Conservation (phyloP, 1,140 invertebrate genomes). For the Listronotus bonariensis region DNA sequence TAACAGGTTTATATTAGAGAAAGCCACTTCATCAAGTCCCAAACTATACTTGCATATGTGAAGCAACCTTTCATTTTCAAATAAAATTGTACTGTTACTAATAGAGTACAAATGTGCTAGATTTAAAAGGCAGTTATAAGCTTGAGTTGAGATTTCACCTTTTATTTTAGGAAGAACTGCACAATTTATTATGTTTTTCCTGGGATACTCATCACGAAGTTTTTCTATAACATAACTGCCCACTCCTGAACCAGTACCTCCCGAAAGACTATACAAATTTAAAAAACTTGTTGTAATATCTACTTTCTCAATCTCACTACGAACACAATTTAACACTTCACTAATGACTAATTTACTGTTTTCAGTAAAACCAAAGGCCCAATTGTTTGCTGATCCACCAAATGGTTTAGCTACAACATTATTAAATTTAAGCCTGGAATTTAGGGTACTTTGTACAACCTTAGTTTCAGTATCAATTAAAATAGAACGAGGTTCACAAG, state of each 20-base stretch:
- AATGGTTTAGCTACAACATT: slow-evolving; percentile 56
- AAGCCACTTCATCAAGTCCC: slow-evolving; percentile 50
- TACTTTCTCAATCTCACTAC: slow-evolving; percentile 62
- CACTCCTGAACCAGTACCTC: slow-evolving; percentile 71
- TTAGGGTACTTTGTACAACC: slow-evolving; percentile 51
- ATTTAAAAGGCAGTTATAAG: slow-evolving; percentile 61
- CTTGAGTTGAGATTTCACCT: slow-evolving; percentile 61
- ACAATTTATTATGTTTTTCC: slow-evolving; percentile 60
- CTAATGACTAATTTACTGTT: slow-evolving; percentile 59
- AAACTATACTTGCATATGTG: slow-evolving; percentile 52
- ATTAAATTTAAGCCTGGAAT: slow-evolving; percentile 48
- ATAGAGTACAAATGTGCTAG: slow-evolving; percentile 57
- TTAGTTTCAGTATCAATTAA: slow-evolving; percentile 63
- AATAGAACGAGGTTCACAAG: slow-evolving; percentile 56
- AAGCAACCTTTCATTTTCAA: slow-evolving; percentile 60
- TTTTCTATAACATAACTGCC: slow-evolving; percentile 63
- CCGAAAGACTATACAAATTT: slow-evolving; percentile 64
- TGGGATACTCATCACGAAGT: slow-evolving; percentile 62
- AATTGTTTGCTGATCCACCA: slow-evolving; percentile 63
- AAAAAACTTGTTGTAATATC: slow-evolving; percentile 62
- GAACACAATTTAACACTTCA: slow-evolving; percentile 58
- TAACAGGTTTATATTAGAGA: slow-evolving; percentile 58
- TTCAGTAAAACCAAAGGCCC: slow-evolving; percentile 59
- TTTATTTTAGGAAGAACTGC: slow-evolving; percentile 58
- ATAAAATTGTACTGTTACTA: slow-evolving; percentile 55